Conservation (phyloP, 2,113 vertebrate species). For the Eulemur macaco region DNA sequence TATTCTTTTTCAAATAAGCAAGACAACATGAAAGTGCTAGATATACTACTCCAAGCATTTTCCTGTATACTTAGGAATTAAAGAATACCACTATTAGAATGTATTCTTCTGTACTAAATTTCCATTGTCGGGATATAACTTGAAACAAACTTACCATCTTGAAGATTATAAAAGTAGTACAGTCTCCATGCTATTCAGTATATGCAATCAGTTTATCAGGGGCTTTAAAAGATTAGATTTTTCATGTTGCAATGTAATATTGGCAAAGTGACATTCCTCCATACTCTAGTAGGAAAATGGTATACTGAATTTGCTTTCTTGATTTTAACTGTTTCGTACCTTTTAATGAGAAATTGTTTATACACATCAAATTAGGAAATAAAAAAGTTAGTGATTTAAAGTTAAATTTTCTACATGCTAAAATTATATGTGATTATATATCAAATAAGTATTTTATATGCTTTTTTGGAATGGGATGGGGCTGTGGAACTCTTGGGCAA, state of each 20-base stretch:
- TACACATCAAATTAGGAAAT: not conserved
- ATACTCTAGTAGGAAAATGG: not conserved
- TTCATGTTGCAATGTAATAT: not conserved
- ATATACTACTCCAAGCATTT: conserved; percentile 1
- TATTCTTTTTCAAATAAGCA: not conserved
- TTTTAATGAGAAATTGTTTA: not conserved
- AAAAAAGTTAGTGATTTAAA: not conserved
- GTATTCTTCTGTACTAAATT: not conserved
- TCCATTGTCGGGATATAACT: not conserved
- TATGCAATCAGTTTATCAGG: not conserved
- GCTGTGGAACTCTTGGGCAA: not conserved
- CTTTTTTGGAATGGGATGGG: not conserved
- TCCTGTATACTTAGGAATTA: not conserved
- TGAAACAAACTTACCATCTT: not conserved
- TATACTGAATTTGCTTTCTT: not conserved
- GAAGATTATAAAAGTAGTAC: not conserved
- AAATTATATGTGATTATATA: not conserved
- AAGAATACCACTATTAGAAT: not conserved
- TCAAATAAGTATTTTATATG: not conserved
- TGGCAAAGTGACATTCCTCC: not conserved
- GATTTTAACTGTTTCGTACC: not conserved
- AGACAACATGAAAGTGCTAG: not conserved
- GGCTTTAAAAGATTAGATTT: not conserved
- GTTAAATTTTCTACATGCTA: not conserved
- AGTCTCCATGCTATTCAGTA: not conserved